phyloP scores from a whole-genome alignment of 2,888 invertebrate genomes.

The Abrostola tripartita region DNA sequence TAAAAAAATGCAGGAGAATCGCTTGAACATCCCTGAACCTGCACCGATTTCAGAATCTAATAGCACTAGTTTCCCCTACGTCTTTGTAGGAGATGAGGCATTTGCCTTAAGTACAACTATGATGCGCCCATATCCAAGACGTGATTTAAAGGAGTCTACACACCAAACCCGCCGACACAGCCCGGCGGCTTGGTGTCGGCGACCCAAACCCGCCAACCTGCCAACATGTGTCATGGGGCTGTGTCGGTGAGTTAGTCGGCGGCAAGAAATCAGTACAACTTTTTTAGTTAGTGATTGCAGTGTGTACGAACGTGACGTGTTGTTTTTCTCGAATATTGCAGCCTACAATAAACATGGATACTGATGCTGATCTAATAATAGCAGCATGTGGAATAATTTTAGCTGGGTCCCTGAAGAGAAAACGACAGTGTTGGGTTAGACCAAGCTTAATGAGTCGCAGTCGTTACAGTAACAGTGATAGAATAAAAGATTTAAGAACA shows the following conservation, averaged over 20 bases:
- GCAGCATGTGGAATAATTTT: slow-evolving; percentile 43
- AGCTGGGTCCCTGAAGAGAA: slow-evolving; percentile 36
- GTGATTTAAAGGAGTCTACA: no score
- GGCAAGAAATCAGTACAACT: slow-evolving; percentile 31
- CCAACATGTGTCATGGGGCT: no score
- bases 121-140: slow-evolving; percentile 48
- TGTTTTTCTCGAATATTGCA: slow-evolving; percentile 41
- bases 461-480: slow-evolving; percentile 41
- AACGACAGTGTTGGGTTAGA: slow-evolving; percentile 41
- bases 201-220: no score
- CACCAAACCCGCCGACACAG: no score
- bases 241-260: slow-evolving; percentile 32
- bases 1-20: slow-evolving; percentile 40
- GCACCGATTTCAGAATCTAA: slow-evolving; percentile 26
- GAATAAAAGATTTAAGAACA: slow-evolving; percentile 41
- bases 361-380: slow-evolving; percentile 42
- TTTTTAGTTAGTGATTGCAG: slow-evolving; percentile 35
- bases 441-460: slow-evolving; percentile 44
- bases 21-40: slow-evolving; percentile 35
- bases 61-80: slow-evolving; percentile 25
- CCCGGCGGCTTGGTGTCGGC: no score
- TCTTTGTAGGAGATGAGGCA: slow-evolving; percentile 46
- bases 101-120: slow-evolving; percentile 38
- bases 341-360: slow-evolving; percentile 42
- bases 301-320: slow-evolving; percentile 40